Conservation (phyloP, 2,113 vertebrate species). For the Coturnix japonica region DNA sequence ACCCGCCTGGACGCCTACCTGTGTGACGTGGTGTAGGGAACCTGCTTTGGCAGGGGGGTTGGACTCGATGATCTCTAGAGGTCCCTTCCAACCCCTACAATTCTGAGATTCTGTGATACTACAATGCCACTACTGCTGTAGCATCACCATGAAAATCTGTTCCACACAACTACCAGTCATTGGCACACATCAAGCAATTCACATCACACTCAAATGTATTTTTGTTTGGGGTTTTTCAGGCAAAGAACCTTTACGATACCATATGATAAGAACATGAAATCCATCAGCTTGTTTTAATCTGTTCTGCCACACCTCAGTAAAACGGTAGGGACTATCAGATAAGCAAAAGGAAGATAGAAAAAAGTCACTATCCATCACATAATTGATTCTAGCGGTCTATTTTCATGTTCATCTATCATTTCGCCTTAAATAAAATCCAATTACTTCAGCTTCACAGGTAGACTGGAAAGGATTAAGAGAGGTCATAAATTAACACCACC, state of each 20-base stretch:
- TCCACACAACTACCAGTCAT: background rate
- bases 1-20: too few relatives aligned
- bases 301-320: background rate
- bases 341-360: background rate
- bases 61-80: too few relatives aligned
- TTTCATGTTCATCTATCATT: background rate
- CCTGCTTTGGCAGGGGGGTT: too few relatives aligned
- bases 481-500: background rate
- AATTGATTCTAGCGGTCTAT: background rate
- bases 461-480: background rate
- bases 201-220: background rate
- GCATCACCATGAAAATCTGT: background rate
- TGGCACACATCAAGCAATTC: background rate
- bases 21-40: too few relatives aligned
- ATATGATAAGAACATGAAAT: background rate
- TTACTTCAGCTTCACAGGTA: constrained; percentile 4
- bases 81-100: too few relatives aligned
- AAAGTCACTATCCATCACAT: background rate
- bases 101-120: too few relatives aligned
- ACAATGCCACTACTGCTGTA: background rate
- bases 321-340: background rate
- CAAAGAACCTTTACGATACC: background rate
- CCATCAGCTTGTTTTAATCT: background rate
- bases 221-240: background rate
- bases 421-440: constrained; percentile 2